These are phyloP conservation scores for Strigamia crassipes DNA, from an alignment of 2,888 invertebrate genomes.

Conservation along the genomic window DNA sequence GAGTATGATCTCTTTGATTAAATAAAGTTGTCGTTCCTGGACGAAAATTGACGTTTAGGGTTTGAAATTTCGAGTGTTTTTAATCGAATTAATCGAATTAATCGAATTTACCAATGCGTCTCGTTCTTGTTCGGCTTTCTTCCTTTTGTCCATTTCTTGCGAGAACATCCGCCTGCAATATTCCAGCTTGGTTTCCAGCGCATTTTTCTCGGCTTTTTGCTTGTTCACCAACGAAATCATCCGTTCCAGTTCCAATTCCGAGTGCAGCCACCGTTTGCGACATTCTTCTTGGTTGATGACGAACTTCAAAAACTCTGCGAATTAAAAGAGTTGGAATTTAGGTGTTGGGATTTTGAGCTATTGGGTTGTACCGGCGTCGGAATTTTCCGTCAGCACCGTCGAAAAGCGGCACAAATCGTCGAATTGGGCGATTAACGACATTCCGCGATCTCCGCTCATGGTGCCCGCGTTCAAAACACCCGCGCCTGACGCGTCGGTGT, in stretches of 20 bases:
- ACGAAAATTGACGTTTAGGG: too few relatives aligned
- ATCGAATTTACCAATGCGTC: constrained; percentile 63
- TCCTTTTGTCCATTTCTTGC: constrained; percentile 73
- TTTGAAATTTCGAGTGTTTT: too few relatives aligned
- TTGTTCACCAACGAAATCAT: constrained; percentile 73
- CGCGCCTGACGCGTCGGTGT: too few relatives aligned
- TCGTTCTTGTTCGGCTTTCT: constrained; percentile 72
- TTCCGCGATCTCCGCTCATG: neutral
- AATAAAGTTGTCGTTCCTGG: constrained; percentile 73
- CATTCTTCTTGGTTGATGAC: constrained; percentile 74
- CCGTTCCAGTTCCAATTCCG: constrained; percentile 73
- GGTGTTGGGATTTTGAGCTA: too few relatives aligned
- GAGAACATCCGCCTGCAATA: constrained; percentile 59
- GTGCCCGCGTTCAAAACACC: too few relatives aligned
- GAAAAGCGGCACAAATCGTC: constrained; percentile 60
- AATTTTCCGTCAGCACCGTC: constrained; percentile 57
- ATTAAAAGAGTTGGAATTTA: too few relatives aligned
- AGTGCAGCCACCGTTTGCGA: constrained; percentile 70
- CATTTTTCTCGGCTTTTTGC: constrained; percentile 72
- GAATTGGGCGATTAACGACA: constrained; percentile 59
- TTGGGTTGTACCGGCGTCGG: constrained; percentile 57
- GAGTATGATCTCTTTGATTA: constrained; percentile 75
- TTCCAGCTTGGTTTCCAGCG: constrained; percentile 78
- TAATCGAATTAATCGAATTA: too few relatives aligned
- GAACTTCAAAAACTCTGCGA: constrained; percentile 77